Conservation (phyloP, 2,888 invertebrate species). For the Campoplex capitator region DNA sequence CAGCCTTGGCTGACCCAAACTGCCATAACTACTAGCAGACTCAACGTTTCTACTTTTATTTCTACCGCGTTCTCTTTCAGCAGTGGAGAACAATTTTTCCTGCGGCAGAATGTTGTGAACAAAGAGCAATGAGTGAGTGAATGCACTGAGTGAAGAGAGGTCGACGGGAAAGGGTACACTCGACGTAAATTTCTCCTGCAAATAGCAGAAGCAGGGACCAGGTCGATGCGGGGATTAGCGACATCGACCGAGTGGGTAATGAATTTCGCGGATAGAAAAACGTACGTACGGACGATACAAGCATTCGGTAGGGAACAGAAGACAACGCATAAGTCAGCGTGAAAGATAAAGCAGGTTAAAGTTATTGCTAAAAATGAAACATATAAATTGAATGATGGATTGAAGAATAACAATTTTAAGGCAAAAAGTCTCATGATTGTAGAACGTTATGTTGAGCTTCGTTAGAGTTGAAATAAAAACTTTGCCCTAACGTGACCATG, state of each 20-base stretch:
- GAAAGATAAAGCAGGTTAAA: constrained; percentile 7
- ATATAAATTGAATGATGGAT: background rate
- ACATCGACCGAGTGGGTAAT: constrained; percentile 70
- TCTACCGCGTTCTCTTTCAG: constrained; percentile 31
- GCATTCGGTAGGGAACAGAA: background rate
- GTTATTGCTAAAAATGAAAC: background rate
- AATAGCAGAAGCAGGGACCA: constrained; percentile 62
- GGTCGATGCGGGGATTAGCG: constrained; percentile 44
- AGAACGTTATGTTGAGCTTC: too few species aligned
- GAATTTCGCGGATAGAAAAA: constrained; percentile 72
- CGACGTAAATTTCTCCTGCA: constrained; percentile 74
- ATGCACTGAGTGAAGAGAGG: constrained; percentile 15
- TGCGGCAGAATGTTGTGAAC: constrained; percentile 47
- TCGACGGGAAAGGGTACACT: constrained; percentile 30
- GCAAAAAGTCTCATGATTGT: background rate
- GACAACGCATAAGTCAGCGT: background rate
- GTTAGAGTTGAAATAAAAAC: too few species aligned
- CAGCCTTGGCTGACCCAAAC: constrained; percentile 44
- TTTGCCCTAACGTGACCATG: too few species aligned
- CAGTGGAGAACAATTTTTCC: constrained; percentile 56
- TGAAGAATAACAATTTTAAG: background rate
- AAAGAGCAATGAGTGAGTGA: constrained; percentile 43
- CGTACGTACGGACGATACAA: constrained; percentile 21
- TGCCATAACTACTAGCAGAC: constrained; percentile 61
- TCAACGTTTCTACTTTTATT: constrained; percentile 20